Percentiles rank a stretch among this genome's conserved stretches.
Conservation (phyloP, 2,888 invertebrate genomes). For the Dendrolimus pini region DNA sequence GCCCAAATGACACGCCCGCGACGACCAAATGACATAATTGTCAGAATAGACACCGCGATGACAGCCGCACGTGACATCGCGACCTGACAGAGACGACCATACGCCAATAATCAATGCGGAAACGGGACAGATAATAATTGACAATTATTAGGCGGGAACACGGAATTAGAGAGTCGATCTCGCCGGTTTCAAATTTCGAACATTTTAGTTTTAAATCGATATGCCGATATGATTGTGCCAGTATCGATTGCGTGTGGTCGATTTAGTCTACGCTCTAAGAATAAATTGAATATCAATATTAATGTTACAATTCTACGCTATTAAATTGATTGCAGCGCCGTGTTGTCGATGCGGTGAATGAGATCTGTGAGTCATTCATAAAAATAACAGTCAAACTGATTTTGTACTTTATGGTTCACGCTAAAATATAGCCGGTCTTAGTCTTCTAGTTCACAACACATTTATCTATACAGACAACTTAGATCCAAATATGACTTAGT, state of each 20-base stretch:
- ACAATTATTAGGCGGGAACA: conserved; percentile 75
- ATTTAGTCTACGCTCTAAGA: conserved; percentile 51
- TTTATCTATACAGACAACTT: no score
- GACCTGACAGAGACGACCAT: conserved; percentile 35
- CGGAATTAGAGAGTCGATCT: conserved; percentile 68
- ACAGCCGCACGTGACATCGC: conserved; percentile 69
- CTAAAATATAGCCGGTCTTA: no score
- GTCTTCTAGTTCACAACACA: no score
- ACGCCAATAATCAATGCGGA: conserved; percentile 15
- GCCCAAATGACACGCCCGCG: conserved; percentile 70
- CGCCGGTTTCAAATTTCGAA: conserved; percentile 72
- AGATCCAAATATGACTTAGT: no score
- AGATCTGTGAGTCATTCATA: conserved; percentile 50
- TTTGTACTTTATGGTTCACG: no score
- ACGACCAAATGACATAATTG: conserved; percentile 76
- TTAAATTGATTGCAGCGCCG: conserved; percentile 54
- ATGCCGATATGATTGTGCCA: conserved; percentile 53
- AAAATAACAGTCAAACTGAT: conserved; percentile 21
- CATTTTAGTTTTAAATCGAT: conserved; percentile 73
- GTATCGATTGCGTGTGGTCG: conserved; percentile 68
- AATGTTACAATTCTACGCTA: conserved; percentile 51
- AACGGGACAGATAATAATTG: conserved; percentile 48
- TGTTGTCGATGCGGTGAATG: conserved; percentile 39
- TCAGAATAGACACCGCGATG: conserved; percentile 72
- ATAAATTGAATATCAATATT: conserved; percentile 69